Conservation (phyloP, 2,888 invertebrate species). For the Mimas tiliae region DNA sequence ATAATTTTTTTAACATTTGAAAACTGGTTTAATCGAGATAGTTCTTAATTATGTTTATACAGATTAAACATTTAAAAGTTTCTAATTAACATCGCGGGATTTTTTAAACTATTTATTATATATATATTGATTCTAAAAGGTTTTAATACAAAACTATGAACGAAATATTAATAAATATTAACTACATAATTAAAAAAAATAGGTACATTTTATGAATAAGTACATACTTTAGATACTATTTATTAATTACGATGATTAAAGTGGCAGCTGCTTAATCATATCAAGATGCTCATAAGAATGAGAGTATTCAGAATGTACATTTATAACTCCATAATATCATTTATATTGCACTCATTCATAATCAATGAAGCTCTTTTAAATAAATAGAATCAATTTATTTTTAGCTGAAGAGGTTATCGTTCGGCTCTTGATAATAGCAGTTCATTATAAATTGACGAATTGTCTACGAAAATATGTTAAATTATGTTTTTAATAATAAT, state of each 20-base stretch:
- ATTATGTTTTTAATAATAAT: background rate
- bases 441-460: background rate
- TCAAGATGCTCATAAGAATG: slow-evolving; percentile 47
- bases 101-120: no score
- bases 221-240: background rate
- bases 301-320: slow-evolving; percentile 56
- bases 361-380: slow-evolving; percentile 68
- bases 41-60: no score
- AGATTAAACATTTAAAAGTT: no score
- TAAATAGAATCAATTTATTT: slow-evolving; percentile 61
- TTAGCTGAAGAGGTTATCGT: slow-evolving; percentile 51
- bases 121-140: no score
- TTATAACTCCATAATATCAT: slow-evolving; percentile 71
- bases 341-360: slow-evolving; percentile 66
- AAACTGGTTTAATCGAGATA: no score
- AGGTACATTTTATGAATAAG: background rate
- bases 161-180: no score
- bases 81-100: no score
- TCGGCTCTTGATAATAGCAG: slow-evolving; percentile 26
- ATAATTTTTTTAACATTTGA: no score
- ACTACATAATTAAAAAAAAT: no score
- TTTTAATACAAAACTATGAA: no score
- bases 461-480: no score
- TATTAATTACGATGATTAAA: background rate
- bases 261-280: slow-evolving; percentile 37